Conservation (phyloP, 2,113 vertebrate species). For the Tetrax tetrax region DNA sequence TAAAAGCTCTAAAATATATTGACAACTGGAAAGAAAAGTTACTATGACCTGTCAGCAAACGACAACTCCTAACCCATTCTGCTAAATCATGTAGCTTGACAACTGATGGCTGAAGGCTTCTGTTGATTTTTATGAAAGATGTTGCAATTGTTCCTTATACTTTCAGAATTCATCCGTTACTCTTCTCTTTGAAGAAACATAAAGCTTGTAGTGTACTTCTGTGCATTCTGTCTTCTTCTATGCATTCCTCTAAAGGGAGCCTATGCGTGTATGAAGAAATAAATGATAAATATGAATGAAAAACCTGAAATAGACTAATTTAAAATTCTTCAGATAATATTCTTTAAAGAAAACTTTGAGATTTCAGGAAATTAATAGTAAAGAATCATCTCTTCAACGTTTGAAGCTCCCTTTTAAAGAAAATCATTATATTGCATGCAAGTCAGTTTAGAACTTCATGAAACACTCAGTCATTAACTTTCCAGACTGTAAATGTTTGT, state of each 20-base stretch:
- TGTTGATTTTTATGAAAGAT: not conserved
- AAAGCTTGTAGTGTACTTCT: not conserved
- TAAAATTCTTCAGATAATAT: not conserved
- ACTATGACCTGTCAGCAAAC: not conserved
- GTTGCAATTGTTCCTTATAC: not conserved
- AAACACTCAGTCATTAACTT: not conserved
- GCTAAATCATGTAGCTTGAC: not conserved
- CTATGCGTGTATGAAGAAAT: not conserved
- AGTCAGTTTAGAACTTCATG: not conserved
- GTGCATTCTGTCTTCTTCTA: not conserved
- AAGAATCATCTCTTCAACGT: not conserved
- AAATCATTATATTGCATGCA: not conserved
- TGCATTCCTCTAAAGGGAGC: not conserved
- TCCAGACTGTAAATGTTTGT: not conserved
- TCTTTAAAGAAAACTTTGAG: not conserved
- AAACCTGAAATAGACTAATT: not conserved
- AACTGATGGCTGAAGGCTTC: not conserved
- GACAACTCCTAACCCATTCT: not conserved
- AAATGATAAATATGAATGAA: not conserved
- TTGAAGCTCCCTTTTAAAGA: not conserved
- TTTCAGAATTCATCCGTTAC: not conserved
- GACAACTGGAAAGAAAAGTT: not conserved
- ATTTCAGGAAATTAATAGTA: not conserved
- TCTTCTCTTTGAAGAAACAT: not conserved
- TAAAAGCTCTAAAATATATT: not conserved